A percentile compares a stretch with the other conserved stretches of the same genome.
phyloP scores from a whole-genome alignment of 1,140 invertebrate species.

The Ceratitis capitata region DNA sequence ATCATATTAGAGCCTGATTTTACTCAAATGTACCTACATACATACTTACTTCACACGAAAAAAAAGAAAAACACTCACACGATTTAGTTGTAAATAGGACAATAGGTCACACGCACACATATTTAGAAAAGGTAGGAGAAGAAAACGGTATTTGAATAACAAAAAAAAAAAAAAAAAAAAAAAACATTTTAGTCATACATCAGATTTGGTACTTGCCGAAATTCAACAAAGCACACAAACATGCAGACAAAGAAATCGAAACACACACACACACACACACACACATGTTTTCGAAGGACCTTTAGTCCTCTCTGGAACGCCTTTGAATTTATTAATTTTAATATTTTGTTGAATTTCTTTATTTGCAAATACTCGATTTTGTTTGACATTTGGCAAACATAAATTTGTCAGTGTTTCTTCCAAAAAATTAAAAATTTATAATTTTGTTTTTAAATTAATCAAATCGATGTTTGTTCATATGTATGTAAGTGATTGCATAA shows the following conservation, averaged over 20 bases:
- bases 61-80: not conserved
- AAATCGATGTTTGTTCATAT: conserved; percentile 1
- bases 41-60: not conserved
- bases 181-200: not conserved
- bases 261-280: not conserved
- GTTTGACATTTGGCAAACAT: not conserved
- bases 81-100: too few species aligned
- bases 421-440: not conserved
- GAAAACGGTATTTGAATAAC: too few species aligned
- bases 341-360: not conserved
- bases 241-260: too few species aligned
- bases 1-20: not conserved
- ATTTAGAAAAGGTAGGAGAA: too few species aligned
- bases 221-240: not conserved
- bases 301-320: too few species aligned
- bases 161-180: too few species aligned
- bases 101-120: not conserved
- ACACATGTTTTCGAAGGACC: not conserved
- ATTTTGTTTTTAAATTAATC: not conserved
- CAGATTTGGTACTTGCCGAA: not conserved
- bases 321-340: too few species aligned
- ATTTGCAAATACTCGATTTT: conserved; percentile 32
- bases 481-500: not conserved
- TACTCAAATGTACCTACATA: conserved; percentile 29
- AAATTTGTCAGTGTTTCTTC: conserved; percentile 13